Conservation (phyloP, 2,113 vertebrate species). For the Corythornis cristatus region DNA sequence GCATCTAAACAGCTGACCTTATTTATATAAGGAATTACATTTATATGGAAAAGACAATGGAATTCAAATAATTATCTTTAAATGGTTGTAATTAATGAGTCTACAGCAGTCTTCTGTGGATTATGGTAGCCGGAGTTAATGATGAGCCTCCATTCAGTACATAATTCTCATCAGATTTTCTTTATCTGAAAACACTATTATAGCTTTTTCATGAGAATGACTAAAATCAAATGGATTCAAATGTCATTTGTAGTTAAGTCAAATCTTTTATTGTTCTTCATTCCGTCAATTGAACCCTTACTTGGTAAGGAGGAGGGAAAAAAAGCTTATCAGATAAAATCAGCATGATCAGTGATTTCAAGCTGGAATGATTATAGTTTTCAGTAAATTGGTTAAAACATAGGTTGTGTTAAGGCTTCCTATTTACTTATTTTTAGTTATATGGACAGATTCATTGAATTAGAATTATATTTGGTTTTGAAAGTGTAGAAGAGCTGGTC, state of each 20-base stretch:
- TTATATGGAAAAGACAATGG: slow-evolving; percentile 25
- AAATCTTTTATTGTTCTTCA: slow-evolving; percentile 54
- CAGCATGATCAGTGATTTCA: slow-evolving; percentile 40
- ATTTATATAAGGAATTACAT: not conserved
- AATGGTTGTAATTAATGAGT: slow-evolving; percentile 17
- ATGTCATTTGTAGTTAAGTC: slow-evolving; percentile 58
- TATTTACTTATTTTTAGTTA: not conserved
- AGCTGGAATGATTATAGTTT: slow-evolving; percentile 35
- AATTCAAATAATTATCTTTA: slow-evolving; percentile 30
- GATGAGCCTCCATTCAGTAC: not conserved
- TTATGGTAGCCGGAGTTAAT: not conserved
- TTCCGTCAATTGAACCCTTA: slow-evolving; percentile 44
- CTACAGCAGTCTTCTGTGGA: not conserved
- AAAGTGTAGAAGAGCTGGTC: not conserved
- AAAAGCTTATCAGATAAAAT: slow-evolving; percentile 47
- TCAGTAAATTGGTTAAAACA: not conserved
- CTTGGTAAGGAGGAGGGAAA: not conserved
- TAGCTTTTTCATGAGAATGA: slow-evolving; percentile 48
- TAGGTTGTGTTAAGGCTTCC: not conserved
- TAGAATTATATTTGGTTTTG: not conserved
- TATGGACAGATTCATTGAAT: not conserved
- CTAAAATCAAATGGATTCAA: slow-evolving; percentile 56
- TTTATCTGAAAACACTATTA: slow-evolving; percentile 37
- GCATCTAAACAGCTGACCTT: slow-evolving; percentile 29
- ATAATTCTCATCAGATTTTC: slow-evolving; percentile 57